Conservation (phyloP, 2,113 vertebrate species). For the Budorcas taxicolor region DNA sequence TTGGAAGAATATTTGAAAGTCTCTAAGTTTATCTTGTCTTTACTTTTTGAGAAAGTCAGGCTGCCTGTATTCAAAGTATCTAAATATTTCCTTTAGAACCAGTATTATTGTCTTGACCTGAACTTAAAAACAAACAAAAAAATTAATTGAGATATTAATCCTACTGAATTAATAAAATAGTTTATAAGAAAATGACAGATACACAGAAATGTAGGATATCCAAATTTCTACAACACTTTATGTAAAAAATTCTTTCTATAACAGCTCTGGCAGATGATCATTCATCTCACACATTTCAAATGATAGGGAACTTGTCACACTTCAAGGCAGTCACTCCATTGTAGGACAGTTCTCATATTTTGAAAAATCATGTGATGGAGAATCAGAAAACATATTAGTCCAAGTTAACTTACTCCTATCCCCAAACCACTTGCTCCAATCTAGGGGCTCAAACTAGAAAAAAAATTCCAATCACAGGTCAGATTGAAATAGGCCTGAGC, state of each 20-base stretch:
- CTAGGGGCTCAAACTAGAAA: not conserved
- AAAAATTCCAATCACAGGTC: not conserved
- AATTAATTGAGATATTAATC: not conserved
- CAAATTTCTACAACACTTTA: not conserved
- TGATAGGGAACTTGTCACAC: not conserved
- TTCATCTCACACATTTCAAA: not conserved
- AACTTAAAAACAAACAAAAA: not conserved
- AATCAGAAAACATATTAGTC: not conserved
- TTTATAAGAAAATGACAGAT: not conserved
- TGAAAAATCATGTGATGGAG: not conserved
- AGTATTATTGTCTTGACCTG: not conserved
- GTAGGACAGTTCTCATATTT: not conserved
- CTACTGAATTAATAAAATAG: not conserved
- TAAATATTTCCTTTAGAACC: not conserved
- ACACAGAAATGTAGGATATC: not conserved
- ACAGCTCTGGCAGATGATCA: not conserved
- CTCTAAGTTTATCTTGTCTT: not conserved
- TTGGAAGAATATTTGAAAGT: not conserved
- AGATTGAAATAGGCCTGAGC: not conserved
- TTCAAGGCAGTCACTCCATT: too few species aligned
- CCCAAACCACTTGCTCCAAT: not conserved
- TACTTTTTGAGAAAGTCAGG: not conserved
- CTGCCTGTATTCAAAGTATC: not conserved
- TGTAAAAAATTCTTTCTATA: not conserved
- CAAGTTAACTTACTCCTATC: not conserved